These are phyloP conservation scores for Lasioglossum figueresi DNA, from an alignment of 2,888 invertebrate species.

Conservation along the genomic window DNA sequence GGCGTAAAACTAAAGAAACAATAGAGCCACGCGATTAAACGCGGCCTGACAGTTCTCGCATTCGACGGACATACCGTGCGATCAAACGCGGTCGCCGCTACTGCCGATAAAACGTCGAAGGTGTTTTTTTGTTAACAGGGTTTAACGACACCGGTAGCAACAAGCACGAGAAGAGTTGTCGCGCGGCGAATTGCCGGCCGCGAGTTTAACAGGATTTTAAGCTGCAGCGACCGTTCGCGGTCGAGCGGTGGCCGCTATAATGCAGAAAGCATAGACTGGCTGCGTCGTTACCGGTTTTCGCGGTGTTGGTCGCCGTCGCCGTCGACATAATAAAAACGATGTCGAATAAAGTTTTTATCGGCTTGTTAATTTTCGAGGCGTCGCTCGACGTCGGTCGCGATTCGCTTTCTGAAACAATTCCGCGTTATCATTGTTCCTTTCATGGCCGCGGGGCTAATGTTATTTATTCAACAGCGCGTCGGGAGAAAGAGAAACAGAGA, in stretches of 20 bases:
- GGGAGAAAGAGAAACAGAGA: not conserved
- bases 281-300: not conserved
- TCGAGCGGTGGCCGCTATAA: not conserved
- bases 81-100: not conserved
- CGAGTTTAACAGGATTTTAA: constrained; percentile 7
- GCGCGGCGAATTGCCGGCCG: not conserved
- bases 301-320: not conserved
- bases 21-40: not conserved
- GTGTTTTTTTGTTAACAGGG: not conserved
- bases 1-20: not conserved
- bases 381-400: constrained; percentile 25
- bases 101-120: not conserved
- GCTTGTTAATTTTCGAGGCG: constrained; percentile 45
- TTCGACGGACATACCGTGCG: not conserved
- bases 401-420: constrained; percentile 51
- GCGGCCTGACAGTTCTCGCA: not conserved
- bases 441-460: constrained; percentile 46
- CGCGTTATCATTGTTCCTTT: constrained; percentile 50
- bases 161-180: not conserved
- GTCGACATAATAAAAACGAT: constrained; percentile 34
- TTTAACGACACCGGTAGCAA: not conserved
- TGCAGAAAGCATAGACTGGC: not conserved
- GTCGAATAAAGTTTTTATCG: constrained; percentile 52
- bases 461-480: constrained; percentile 46
- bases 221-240: not conserved